Conservation (phyloP, 2,797 vertebrate species). For the Anguilla marmorata region DNA sequence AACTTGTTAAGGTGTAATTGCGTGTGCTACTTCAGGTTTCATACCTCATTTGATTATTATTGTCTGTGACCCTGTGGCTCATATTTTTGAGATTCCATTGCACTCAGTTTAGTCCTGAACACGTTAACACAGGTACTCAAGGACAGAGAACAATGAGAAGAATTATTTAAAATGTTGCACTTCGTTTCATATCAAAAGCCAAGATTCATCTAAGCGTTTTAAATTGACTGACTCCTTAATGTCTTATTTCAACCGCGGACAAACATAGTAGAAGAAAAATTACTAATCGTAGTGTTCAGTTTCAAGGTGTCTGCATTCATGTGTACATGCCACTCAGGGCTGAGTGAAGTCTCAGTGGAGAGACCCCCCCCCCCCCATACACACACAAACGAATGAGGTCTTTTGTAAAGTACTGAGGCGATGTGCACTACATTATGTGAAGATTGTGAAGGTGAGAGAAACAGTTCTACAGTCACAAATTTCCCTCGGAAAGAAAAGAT, state of each 20-base stretch:
- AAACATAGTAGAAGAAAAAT: not conserved
- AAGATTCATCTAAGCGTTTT: not conserved
- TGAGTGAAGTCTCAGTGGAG: not conserved
- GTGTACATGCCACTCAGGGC: not conserved
- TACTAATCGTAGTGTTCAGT: not conserved
- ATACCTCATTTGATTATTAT: too few species aligned
- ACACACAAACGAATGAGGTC: not conserved
- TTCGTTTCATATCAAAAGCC: not conserved
- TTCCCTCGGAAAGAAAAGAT: not conserved
- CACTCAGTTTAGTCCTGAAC: not conserved
- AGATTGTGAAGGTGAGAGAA: not conserved
- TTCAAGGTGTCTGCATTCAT: not conserved
- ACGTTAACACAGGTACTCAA: not conserved
- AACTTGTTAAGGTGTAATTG: not conserved
- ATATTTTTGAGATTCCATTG: not conserved
- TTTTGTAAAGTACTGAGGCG: not conserved
- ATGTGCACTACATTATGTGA: not conserved
- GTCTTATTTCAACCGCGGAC: not conserved
- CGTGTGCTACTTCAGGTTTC: not conserved
- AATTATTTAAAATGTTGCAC: not conserved
- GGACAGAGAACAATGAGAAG: not conserved
- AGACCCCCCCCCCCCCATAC: not conserved
- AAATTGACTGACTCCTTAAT: not conserved
- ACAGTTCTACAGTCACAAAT: not conserved
- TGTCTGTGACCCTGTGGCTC: not conserved